Evolutionary conservation across 37 sponge, comb jelly and placozoan species (phyloP), one percentile per base, ranked within the genome.

Genomic region (Hexactinellida sp.): DNA sequence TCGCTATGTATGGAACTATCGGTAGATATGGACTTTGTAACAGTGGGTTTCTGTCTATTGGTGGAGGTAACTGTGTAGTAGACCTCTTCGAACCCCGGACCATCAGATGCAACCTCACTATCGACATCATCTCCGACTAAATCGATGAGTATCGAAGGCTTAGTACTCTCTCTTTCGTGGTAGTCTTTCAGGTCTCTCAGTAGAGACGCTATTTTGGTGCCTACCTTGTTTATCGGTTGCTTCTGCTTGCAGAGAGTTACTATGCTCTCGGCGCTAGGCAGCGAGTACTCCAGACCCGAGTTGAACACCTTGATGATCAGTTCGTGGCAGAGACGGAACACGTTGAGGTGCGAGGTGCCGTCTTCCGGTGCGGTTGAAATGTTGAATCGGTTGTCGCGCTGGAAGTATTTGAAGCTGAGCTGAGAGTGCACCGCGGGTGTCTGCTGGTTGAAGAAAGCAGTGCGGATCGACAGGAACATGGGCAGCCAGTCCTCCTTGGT

Each of bases 401-500:
- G 76, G 34, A 63, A 63, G 30, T 63, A 63, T 63, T 28, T 63
- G 30, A 63, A 63, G 13, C 34, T 63, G 28, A 63, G 30, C 13
- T 63, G 76, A 63, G 76, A 63, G 5, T 63, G 76, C 34, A 63
- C 76, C 13, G 76, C 3, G 13, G 76, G 25, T 7, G 76, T 21
- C 13, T 63, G 76, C 34, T 63, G 28, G 3, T 23, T 63, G 25
- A 28, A 63, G 34, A 63, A 63, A n/a, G 76, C 76, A 63, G 76
- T 63, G 3, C 76, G 3, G 3, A 63, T 63, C 3, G 76, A 7
- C 76, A 32, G 5, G 76, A 63, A 63, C 5, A 63, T 5, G 13
- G 76, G 76, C 76, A 63, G 30, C 76, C 76, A 63, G 13, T 63
- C 76, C 34, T 63, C 76, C 30, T 63, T 63, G 34, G 76, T 63